These are phyloP conservation scores for Carabus problematicus DNA, from an alignment of 2,888 invertebrate species.

Conservation along the genomic window DNA sequence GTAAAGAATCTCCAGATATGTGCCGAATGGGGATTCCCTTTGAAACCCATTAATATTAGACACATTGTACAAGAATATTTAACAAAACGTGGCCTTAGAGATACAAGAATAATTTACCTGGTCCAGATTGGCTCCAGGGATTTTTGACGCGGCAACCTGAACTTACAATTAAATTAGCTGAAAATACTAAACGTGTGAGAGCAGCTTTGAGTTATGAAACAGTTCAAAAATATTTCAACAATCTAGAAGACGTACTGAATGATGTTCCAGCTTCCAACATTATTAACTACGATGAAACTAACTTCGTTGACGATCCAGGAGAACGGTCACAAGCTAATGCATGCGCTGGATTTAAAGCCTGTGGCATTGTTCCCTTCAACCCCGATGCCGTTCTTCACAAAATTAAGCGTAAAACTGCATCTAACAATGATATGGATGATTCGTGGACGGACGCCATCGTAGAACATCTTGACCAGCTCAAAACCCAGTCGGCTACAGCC, in stretches of 20 bases:
- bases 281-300: constrained; percentile 52
- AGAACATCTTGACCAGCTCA: neutral
- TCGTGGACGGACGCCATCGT: constrained; percentile 20
- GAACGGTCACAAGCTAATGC: too few relatives aligned
- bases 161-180: constrained; percentile 6
- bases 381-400: constrained; percentile 27
- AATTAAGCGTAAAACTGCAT: constrained; percentile 2
- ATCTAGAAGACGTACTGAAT: constrained; percentile 2
- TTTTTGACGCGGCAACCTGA: neutral
- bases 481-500: neutral
- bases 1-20: too few relatives aligned
- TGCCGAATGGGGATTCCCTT: too few relatives aligned
- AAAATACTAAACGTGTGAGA: constrained; percentile 2
- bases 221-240: constrained; percentile 9
- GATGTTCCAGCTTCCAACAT: constrained; percentile 43
- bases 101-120: constrained; percentile 2
- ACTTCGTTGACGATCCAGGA: constrained; percentile 50
- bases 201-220: neutral
- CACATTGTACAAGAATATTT: too few relatives aligned
- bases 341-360: constrained; percentile 31
- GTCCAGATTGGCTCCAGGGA: constrained; percentile 7
- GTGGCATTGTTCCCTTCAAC: constrained; percentile 33
- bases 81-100: too few relatives aligned
- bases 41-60: too few relatives aligned
- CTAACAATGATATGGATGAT: constrained; percentile 1